These are phyloP conservation scores for Carposina sasakii DNA, from an alignment of 1,140 invertebrate genomes.

Conservation along the genomic window DNA sequence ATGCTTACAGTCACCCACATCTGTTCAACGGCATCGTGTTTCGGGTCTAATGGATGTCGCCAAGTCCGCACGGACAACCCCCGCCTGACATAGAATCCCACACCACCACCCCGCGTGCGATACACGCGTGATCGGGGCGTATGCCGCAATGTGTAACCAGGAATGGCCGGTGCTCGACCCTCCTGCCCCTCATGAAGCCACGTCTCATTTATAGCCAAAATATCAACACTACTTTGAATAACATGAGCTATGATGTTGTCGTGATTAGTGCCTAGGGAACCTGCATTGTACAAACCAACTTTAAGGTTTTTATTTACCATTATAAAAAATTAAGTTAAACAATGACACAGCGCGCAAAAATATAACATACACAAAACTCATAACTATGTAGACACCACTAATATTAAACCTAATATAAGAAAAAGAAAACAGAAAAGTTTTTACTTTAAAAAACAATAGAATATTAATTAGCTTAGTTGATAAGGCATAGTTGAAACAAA, in stretches of 20 bases:
- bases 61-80: slow-evolving; percentile 1
- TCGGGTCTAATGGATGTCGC: slow-evolving; percentile 1
- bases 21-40: slow-evolving; percentile 12
- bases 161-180: background rate
- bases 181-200: slow-evolving; percentile 5
- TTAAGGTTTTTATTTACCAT: background rate
- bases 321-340: background rate
- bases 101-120: slow-evolving; percentile 8
- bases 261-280: background rate
- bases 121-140: background rate
- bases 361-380: background rate
- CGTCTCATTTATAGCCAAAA: slow-evolving; percentile 10
- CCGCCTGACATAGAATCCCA: slow-evolving; percentile 10
- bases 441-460: background rate
- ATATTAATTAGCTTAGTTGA: background rate
- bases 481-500: background rate
- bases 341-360: background rate
- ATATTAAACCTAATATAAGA: background rate
- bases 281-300: slow-evolving; percentile 1
- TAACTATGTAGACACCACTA: background rate
- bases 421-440: background rate
- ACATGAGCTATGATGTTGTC: background rate
- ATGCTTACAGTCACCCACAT: slow-evolving; percentile 18
- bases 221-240: background rate
- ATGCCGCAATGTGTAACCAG: background rate